Conservation (phyloP, 2,113 vertebrate genomes). For the Pterocles burchelli region DNA sequence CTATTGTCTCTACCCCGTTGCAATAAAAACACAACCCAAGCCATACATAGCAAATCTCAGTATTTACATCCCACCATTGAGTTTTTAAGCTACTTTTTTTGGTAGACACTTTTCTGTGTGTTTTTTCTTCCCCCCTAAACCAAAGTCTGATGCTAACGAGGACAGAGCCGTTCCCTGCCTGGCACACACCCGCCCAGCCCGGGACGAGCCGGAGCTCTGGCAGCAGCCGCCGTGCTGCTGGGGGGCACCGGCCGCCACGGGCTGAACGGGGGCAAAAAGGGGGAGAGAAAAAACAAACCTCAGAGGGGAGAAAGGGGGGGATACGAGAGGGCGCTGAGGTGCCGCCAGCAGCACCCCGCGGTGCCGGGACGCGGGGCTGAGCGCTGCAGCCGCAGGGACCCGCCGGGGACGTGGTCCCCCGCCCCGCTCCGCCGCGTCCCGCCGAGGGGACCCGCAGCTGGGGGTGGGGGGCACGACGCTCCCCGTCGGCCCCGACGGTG, state of each 20-base stretch:
- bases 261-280: neutral
- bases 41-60: slow-evolving; percentile 20
- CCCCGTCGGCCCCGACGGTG: neutral
- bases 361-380: neutral
- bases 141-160: neutral
- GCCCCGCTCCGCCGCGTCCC: neutral
- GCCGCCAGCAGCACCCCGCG: neutral
- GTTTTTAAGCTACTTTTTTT: neutral
- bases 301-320: neutral
- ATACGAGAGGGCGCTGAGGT: neutral
- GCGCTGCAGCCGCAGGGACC: neutral
- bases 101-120: neutral
- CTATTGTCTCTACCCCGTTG: slow-evolving; percentile 35
- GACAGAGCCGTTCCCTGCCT: neutral
- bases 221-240: neutral
- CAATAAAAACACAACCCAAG: slow-evolving; percentile 60
- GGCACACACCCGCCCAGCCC: neutral
- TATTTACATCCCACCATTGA: slow-evolving; percentile 1
- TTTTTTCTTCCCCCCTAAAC: neutral
- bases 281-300: neutral
- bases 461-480: neutral
- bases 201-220: neutral
- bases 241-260: neutral
- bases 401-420: neutral
- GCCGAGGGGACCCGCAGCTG: neutral